phyloP scores from a whole-genome alignment of 37 sponge, comb jelly and placozoan genomes.

The Tethya wilhelma region DNA sequence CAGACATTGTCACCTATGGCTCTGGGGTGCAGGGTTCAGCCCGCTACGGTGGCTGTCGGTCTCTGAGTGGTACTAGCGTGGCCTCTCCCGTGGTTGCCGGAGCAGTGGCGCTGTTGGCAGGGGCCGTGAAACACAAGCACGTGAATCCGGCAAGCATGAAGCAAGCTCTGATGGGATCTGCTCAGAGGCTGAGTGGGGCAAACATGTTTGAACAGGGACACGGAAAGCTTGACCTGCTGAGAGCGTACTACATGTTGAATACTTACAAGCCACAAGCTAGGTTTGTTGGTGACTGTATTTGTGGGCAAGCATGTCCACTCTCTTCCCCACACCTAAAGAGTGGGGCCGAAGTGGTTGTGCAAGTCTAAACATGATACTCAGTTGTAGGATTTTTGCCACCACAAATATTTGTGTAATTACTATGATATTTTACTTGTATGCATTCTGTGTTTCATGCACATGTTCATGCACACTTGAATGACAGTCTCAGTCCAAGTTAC shows the following conservation, averaged over 20 bases:
- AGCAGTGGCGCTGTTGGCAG: constrained; percentile 86
- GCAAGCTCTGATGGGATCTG: constrained; percentile 94
- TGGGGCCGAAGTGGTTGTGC: background rate
- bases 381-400: background rate
- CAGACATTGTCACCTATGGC: constrained; percentile 98
- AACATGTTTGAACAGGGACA: constrained; percentile 99
- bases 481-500: constrained; percentile 86
- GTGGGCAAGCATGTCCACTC: background rate
- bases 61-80: constrained; percentile 99
- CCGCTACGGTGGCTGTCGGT: constrained; percentile 84
- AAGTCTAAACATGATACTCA: background rate
- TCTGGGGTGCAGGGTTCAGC: constrained; percentile 95
- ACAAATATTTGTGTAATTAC: background rate
- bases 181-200: constrained; percentile 74
- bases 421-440: no score
- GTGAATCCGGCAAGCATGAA: constrained; percentile 99
- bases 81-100: constrained; percentile 99
- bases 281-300: constrained; percentile 12
- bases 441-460: no score
- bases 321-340: background rate
- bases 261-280: constrained; percentile 87
- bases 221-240: constrained; percentile 91
- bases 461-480: no score
- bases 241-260: constrained; percentile 84
- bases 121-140: constrained; percentile 65